Evolutionary conservation across 2,113 vertebrate genomes (phyloP).

Genomic region (Apodemus speciosus): DNA sequence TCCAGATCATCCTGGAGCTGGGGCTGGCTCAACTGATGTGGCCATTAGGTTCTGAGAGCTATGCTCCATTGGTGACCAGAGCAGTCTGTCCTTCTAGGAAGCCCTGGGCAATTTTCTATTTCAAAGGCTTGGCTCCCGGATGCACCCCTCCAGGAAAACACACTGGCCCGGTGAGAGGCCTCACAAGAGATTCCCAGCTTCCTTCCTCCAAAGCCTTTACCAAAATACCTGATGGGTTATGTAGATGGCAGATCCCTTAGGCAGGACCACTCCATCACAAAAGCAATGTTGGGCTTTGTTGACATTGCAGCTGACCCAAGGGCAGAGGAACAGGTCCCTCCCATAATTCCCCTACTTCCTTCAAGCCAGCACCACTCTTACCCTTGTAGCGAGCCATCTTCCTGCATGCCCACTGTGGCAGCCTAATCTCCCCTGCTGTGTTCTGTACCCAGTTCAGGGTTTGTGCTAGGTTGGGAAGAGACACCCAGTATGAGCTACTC

Average conservation of each 20-base stretch:
- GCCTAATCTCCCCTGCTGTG: accelerated
- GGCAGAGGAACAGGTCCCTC: background rate
- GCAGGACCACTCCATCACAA: background rate
- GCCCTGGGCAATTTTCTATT: background rate
- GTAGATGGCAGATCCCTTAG: background rate
- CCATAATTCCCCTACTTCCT: accelerated
- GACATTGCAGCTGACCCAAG: background rate
- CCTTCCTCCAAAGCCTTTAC: background rate
- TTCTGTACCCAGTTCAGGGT: background rate
- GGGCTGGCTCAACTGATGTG: background rate
- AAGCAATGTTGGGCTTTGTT: accelerated
- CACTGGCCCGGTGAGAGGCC: background rate
- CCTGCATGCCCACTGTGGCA: background rate
- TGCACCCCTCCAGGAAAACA: too few relatives aligned
- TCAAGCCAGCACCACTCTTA: accelerated
- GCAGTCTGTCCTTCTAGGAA: background rate
- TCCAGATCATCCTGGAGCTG: accelerated
- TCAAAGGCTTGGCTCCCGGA: background rate
- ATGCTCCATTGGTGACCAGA: background rate
- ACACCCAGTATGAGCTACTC: background rate
- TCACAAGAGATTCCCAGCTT: background rate
- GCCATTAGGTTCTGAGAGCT: background rate
- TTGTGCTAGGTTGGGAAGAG: accelerated
- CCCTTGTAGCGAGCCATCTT: background rate
- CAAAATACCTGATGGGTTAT: background rate